Evolutionary conservation across 2,888 invertebrate species (phyloP).

Genomic region (Hemithea aestivaria): DNA sequence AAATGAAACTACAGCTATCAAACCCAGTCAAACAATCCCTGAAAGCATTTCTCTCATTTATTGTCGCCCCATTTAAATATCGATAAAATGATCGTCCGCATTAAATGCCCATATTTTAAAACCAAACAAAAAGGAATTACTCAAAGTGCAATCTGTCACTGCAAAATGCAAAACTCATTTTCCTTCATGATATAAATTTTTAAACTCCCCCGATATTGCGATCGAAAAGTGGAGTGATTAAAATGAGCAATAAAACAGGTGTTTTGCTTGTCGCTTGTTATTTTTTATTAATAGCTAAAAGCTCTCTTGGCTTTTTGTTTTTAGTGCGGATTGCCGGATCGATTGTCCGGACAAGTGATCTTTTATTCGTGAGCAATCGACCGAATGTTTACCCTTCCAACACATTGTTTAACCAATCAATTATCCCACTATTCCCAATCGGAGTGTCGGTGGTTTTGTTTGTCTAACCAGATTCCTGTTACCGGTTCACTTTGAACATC

Average conservation of each 20-base stretch:
- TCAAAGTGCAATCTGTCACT: conserved; percentile 49
- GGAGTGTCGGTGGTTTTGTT: conserved; percentile 22
- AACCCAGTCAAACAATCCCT: conserved; percentile 9
- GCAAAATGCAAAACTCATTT: conserved; percentile 36
- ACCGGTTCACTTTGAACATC: conserved; percentile 21
- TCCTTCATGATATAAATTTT: conserved; percentile 39
- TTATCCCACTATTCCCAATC: conserved; percentile 36
- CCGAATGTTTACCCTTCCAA: conserved; percentile 41
- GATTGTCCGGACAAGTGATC: conserved; percentile 47
- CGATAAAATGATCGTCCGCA: conserved; percentile 2
- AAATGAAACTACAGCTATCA: conserved; percentile 12
- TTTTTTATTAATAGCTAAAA: conserved; percentile 54
- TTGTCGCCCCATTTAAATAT: conserved; percentile 5
- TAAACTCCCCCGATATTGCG: conserved; percentile 44
- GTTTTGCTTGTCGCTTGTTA: conserved; percentile 36
- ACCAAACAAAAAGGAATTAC: conserved; percentile 39
- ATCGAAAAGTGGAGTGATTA: conserved; percentile 43
- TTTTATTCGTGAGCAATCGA: conserved; percentile 57
- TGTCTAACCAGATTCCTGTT: conserved; percentile 17
- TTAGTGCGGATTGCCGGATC: conserved; percentile 30
- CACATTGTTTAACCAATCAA: conserved; percentile 44
- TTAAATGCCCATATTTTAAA: conserved; percentile 6
- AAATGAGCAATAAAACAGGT: conserved; percentile 44
- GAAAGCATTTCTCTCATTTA: conserved; percentile 7
- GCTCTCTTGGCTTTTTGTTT: conserved; percentile 48